phyloP scores from a whole-genome alignment of 1,140 invertebrate genomes.

The Leucophenga varia region DNA sequence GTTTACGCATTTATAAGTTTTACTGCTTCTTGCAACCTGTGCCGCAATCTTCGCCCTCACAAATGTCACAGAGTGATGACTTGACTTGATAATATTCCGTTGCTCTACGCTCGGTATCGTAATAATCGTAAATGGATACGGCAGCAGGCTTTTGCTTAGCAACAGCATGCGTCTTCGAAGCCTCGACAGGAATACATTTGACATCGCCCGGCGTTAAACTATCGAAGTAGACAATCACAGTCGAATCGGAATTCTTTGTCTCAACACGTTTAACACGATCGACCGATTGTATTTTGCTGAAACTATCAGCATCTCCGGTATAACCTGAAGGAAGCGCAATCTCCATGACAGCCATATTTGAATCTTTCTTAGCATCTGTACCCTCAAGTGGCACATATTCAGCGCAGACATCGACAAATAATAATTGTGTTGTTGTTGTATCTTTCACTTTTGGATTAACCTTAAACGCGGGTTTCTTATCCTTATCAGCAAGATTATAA shows the following conservation, averaged over 20 bases:
- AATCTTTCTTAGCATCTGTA: conserved; percentile 45
- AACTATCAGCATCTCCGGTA: conserved; percentile 57
- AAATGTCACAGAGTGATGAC: conserved; percentile 75
- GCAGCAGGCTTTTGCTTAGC: conserved; percentile 82
- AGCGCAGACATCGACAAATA: conserved; percentile 75
- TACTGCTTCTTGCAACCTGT: conserved; percentile 48
- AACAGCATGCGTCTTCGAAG: conserved; percentile 79
- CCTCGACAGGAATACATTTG: conserved; percentile 81
- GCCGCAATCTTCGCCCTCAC: conserved; percentile 70
- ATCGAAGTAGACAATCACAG: conserved; percentile 82
- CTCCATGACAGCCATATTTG: conserved; percentile 90
- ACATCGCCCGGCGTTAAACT: conserved; percentile 67
- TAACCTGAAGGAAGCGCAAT: conserved; percentile 82
- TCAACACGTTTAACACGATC: conserved; percentile 65
- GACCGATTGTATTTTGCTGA: conserved; percentile 28
- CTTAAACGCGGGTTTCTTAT: conserved; percentile 75
- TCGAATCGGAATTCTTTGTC: conserved; percentile 73
- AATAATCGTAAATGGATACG: conserved; percentile 92
- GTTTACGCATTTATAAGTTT: neutral
- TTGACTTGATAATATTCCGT: conserved; percentile 73
- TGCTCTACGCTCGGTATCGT: conserved; percentile 74
- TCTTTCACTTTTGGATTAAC: conserved; percentile 76
- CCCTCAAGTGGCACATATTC: conserved; percentile 32
- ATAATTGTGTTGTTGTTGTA: conserved; percentile 69
- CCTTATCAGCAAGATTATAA: conserved; percentile 81